A percentile compares a stretch with the other conserved stretches of the same genome.
These are phyloP conservation scores for Aythya baeri DNA, from an alignment of 2,113 vertebrate species.

Conservation along the genomic window DNA sequence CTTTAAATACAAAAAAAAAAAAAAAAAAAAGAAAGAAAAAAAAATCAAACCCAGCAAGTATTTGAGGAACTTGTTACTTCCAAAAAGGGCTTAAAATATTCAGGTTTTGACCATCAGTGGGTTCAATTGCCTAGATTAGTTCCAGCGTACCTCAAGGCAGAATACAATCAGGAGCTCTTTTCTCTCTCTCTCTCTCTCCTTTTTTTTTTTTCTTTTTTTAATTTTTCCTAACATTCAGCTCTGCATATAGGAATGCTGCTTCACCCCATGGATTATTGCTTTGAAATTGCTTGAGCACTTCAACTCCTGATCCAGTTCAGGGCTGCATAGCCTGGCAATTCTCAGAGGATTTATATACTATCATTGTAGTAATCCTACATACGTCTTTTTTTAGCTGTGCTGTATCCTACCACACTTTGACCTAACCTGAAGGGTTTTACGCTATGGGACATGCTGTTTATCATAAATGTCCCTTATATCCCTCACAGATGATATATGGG, in stretches of 20 bases:
- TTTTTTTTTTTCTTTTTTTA: too few relatives aligned
- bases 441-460: too few relatives aligned
- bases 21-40: too few relatives aligned
- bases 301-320: not conserved
- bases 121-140: not conserved
- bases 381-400: not conserved
- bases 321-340: not conserved
- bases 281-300: not conserved
- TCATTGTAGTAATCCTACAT: not conserved
- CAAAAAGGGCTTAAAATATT: not conserved
- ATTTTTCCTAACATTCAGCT: not conserved
- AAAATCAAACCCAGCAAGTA: not conserved
- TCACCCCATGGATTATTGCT: not conserved
- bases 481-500: rapidly evolving
- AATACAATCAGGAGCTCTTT: not conserved
- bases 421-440: not conserved
- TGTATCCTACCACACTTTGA: not conserved
- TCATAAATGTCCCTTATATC: not conserved
- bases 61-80: not conserved
- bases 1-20: not conserved
- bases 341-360: not conserved
- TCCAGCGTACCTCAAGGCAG: not conserved
- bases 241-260: not conserved
- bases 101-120: not conserved
- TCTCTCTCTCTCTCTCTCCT: too few relatives aligned